phyloP scores from a whole-genome alignment of 2,113 vertebrate species.

The Hippocampus abdominalis region DNA sequence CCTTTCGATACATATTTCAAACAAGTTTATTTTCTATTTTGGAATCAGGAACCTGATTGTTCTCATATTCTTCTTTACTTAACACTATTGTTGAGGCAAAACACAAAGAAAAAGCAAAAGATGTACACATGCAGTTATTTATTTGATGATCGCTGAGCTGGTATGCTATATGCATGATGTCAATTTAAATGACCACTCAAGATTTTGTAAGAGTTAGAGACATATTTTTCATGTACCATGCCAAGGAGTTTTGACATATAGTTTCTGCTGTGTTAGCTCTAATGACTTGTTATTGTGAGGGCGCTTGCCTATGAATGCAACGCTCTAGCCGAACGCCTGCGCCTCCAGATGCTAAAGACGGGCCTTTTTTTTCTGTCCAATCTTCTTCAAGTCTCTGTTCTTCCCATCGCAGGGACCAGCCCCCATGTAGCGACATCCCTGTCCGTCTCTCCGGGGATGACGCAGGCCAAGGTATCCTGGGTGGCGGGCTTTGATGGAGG shows the following conservation, averaged over 20 bases:
- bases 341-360: constrained; percentile 42
- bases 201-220: background rate
- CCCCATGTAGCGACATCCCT: constrained; percentile 84
- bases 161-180: background rate
- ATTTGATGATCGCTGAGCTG: no score
- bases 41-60: no score
- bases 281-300: background rate
- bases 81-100: no score
- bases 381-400: constrained; percentile 47
- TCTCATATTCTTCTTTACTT: no score
- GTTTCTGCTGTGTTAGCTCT: background rate
- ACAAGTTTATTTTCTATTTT: no score
- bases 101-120: no score
- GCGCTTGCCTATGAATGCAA: constrained; percentile 4
- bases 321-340: constrained; percentile 20
- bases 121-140: no score
- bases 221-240: background rate
- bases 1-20: no score
- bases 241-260: background rate
- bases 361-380: constrained; percentile 45
- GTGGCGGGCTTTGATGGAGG: constrained; percentile 91
- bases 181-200: background rate
- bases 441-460: constrained; percentile 75
- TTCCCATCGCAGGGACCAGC: constrained; percentile 82
- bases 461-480: constrained; percentile 88